Conservation (phyloP, 2,113 vertebrate genomes). For the Glaucomys volans region DNA sequence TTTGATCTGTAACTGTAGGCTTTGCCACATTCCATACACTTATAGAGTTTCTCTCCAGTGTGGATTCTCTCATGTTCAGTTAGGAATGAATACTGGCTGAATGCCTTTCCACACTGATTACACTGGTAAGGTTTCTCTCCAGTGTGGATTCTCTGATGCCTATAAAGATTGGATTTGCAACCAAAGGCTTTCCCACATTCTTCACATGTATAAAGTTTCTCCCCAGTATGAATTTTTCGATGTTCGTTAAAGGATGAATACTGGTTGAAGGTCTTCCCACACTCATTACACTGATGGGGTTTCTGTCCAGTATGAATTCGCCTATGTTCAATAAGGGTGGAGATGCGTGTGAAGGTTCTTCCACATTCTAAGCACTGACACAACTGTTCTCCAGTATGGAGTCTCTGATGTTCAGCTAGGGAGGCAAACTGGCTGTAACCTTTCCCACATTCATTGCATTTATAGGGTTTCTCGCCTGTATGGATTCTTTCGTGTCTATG, state of each 20-base stretch:
- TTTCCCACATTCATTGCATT: slow-evolving; percentile 72
- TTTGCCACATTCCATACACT: slow-evolving; percentile 79
- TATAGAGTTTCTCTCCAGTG: slow-evolving; percentile 77
- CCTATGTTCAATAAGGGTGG: slow-evolving; percentile 72
- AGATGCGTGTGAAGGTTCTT: slow-evolving; percentile 70
- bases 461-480: slow-evolving; percentile 75
- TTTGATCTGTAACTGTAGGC: slow-evolving; percentile 80
- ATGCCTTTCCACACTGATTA: slow-evolving; percentile 75
- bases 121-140: slow-evolving; percentile 78
- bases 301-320: slow-evolving; percentile 75
- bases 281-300: slow-evolving; percentile 69
- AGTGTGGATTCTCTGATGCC: slow-evolving; percentile 75
- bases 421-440: slow-evolving; percentile 73
- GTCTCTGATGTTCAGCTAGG: slow-evolving; percentile 74
- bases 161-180: slow-evolving; percentile 77
- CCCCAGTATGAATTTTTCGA: slow-evolving; percentile 73
- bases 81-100: slow-evolving; percentile 78
- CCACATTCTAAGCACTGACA: slow-evolving; percentile 75
- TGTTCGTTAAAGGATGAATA: slow-evolving; percentile 73
- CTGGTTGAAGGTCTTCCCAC: slow-evolving; percentile 75
- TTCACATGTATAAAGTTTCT: slow-evolving; percentile 64
- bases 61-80: slow-evolving; percentile 77
- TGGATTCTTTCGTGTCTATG: slow-evolving; percentile 72
- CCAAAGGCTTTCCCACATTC: slow-evolving; percentile 77
- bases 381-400: slow-evolving; percentile 72